Conservation (phyloP, 2,113 vertebrate genomes). For the Myiozetetes cayanensis region DNA sequence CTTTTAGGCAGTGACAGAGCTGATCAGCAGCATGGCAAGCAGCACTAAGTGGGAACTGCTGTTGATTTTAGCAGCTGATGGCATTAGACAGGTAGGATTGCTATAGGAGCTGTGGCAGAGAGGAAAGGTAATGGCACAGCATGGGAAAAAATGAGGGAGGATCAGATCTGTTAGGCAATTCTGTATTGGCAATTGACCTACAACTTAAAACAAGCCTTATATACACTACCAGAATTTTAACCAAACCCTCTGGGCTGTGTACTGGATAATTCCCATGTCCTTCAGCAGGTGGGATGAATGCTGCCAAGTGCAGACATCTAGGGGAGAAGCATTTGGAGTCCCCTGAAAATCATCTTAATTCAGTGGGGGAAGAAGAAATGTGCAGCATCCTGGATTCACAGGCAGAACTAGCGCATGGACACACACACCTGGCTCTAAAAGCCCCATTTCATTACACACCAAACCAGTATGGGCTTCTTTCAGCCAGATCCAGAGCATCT, state of each 20-base stretch:
- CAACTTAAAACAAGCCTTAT: rapidly evolving
- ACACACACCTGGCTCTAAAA: background rate
- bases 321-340: background rate
- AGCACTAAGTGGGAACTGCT: background rate
- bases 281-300: background rate
- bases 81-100: background rate
- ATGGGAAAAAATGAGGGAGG: background rate
- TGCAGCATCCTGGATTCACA: background rate
- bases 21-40: background rate
- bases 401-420: background rate
- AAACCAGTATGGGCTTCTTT: background rate
- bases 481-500: background rate
- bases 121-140: background rate
- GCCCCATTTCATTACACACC: rapidly evolving
- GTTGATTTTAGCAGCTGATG: background rate
- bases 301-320: background rate
- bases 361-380: background rate
- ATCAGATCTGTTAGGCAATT: background rate
- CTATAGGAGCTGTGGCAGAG: background rate
- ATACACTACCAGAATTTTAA: background rate
- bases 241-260: background rate
- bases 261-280: background rate
- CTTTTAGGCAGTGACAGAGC: background rate
- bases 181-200: background rate
- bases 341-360: background rate